Base-by-base conservation (phyloP, 2,113 vertebrate species). In the Anhinga anhinga region DNA sequence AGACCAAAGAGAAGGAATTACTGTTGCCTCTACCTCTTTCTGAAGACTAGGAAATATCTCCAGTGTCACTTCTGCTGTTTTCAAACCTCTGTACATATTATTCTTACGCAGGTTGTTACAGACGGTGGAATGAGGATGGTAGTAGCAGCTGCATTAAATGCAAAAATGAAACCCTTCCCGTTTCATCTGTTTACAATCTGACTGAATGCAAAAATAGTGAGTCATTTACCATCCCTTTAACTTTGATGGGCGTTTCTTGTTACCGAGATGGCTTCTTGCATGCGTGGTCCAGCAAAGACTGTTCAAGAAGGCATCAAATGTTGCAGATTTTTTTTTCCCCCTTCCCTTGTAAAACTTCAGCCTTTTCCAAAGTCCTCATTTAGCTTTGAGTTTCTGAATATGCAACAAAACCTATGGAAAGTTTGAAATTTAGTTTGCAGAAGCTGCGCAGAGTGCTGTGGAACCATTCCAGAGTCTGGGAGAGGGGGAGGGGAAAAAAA, bases 91-190 rank as follows among this genome's bases (percentile, higher is more conserved):
- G 23, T 47, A 6, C 16, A 0, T 69, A 30, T 42, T 21, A 4
- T 52, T 74, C 15, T n/a, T 25, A 5, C 6, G 4, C 96, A 99
- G 99, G 99, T 81, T 99, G 99, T 96, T 99, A 98, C 95, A 69
- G 98, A 80, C 98, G 93, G 20, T 93, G 98, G 97, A 97, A 98
- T 2, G 98, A 99, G 82, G 99, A 99, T 36, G 98, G 97, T 66
- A 99, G 98, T 15, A 96, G 97, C 73, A 97, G 98, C 94, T 99
- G 99, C 70, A 85, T 99, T 90, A 98, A 95, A 5, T 99, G 99
- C 97, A 97, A 97, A 86, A 98, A 98, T 10, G 96, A 97, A 16
- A 97, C 97, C 53, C 59, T 96, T 66, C 32, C 96, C 7, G 96
- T 90, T 17, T 82, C 91, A 13, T 34, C 89, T 3, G 79, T 44